Evolutionary conservation across 2,888 invertebrate species (phyloP).

Genomic region (Hypercompe scribonia): DNA sequence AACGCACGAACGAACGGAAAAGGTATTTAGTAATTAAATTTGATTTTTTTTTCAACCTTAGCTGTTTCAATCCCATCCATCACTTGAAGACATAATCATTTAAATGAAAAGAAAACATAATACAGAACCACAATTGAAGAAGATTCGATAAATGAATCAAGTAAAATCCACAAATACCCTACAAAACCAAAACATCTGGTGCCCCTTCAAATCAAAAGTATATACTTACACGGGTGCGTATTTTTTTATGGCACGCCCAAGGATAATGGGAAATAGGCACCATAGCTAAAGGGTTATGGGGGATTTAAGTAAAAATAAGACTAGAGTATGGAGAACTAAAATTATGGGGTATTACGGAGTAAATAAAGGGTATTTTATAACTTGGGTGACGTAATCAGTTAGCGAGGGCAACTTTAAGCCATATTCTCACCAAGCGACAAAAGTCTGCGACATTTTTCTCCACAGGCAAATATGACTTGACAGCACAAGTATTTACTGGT

Average conservation of each 20-base stretch:
- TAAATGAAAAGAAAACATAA: background rate
- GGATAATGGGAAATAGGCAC: slow-evolving; percentile 33
- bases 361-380: background rate
- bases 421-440: background rate
- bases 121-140: background rate
- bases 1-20: too few relatives aligned
- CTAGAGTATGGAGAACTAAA: slow-evolving; percentile 2
- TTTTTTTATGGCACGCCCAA: slow-evolving; percentile 35
- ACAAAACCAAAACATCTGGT: slow-evolving; percentile 6
- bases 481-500: background rate
- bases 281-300: slow-evolving; percentile 23
- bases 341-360: slow-evolving; percentile 1
- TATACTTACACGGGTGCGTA: slow-evolving; percentile 8
- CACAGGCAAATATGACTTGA: background rate
- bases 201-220: background rate
- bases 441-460: background rate
- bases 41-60: background rate
- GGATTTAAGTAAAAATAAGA: slow-evolving; percentile 11
- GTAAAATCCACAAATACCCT: background rate
- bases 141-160: background rate
- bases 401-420: background rate
- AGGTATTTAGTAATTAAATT: background rate
- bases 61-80: background rate
- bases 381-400: background rate
- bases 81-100: background rate